Evolutionary conservation across 1,140 invertebrate genomes (phyloP).

Genomic region (Himalopsyche phryganea): DNA sequence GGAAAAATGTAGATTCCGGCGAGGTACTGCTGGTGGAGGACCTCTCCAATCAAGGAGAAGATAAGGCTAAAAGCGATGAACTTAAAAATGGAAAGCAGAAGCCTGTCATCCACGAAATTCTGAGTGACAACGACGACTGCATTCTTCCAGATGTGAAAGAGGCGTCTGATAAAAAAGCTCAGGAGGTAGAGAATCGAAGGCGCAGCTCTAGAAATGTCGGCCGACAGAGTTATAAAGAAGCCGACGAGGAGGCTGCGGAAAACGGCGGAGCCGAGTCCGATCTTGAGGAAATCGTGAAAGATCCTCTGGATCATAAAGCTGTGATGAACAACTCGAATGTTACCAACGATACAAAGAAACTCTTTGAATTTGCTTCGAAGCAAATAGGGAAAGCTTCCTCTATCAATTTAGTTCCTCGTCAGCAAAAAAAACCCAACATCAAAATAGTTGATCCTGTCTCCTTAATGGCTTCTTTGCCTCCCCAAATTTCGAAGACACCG

Average conservation of each 20-base stretch:
- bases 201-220: conserved; percentile 63
- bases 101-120: conserved; percentile 22
- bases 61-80: conserved; percentile 7
- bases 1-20: conserved; percentile 15
- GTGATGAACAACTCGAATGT: conserved; percentile 58
- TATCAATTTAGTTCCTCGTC: conserved; percentile 42
- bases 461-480: conserved; percentile 52
- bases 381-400: neutral
- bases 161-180: neutral
- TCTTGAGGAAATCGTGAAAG: conserved; percentile 61
- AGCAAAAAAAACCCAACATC: conserved; percentile 71
- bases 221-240: conserved; percentile 59
- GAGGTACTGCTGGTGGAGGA: conserved; percentile 38
- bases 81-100: conserved; percentile 13
- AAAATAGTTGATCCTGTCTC: conserved; percentile 78
- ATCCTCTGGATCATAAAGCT: conserved; percentile 57
- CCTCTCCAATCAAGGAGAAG: conserved; percentile 18
- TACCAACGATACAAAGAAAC: conserved; percentile 68
- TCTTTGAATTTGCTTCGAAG: conserved; percentile 62
- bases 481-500: conserved; percentile 13
- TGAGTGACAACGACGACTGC: conserved; percentile 30
- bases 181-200: conserved; percentile 36
- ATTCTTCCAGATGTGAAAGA: conserved; percentile 16
- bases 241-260: conserved; percentile 59
- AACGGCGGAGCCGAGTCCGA: conserved; percentile 63